Conservation (phyloP, 2,797 vertebrate genomes). For the Enteromius afrohamiltoni region DNA sequence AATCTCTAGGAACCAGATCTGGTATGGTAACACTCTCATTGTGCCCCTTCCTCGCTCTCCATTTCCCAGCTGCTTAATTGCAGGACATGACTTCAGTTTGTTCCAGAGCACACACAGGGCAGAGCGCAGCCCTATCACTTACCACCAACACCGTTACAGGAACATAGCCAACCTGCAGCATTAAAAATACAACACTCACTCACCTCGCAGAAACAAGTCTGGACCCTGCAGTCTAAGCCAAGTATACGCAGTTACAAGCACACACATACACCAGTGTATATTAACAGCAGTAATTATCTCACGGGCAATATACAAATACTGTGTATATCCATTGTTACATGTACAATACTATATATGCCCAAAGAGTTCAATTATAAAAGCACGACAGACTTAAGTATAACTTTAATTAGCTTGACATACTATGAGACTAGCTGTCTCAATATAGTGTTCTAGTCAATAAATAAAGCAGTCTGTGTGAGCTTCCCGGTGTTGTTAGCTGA, state of each 20-base stretch:
- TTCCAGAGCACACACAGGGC: slow-evolving; percentile 36
- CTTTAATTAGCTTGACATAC: neutral
- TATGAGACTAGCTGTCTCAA: neutral
- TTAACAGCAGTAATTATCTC: neutral
- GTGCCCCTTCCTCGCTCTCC: slow-evolving; percentile 9
- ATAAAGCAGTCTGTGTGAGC: neutral
- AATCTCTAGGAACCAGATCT: slow-evolving; percentile 5
- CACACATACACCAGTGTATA: neutral
- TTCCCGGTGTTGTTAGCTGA: neutral
- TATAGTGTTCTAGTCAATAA: neutral
- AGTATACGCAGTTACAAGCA: neutral
- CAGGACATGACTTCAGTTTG: slow-evolving; percentile 51
- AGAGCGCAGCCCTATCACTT: slow-evolving; percentile 51
- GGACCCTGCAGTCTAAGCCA: neutral
- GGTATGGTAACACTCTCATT: neutral
- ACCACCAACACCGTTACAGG: slow-evolving; percentile 43
- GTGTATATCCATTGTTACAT: neutral
- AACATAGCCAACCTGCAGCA: slow-evolving; percentile 37
- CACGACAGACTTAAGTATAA: neutral
- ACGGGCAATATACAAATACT: neutral
- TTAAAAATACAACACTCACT: slow-evolving; percentile 52
- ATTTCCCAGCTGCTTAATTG: slow-evolving; percentile 44
- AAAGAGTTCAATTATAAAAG: neutral
- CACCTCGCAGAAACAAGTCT: slow-evolving; percentile 4
- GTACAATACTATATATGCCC: neutral